Percentiles rank a stretch among this genome's conserved stretches.
phyloP scores from a whole-genome alignment of 2,797 vertebrate species.

The Lagorchestes hirsutus region DNA sequence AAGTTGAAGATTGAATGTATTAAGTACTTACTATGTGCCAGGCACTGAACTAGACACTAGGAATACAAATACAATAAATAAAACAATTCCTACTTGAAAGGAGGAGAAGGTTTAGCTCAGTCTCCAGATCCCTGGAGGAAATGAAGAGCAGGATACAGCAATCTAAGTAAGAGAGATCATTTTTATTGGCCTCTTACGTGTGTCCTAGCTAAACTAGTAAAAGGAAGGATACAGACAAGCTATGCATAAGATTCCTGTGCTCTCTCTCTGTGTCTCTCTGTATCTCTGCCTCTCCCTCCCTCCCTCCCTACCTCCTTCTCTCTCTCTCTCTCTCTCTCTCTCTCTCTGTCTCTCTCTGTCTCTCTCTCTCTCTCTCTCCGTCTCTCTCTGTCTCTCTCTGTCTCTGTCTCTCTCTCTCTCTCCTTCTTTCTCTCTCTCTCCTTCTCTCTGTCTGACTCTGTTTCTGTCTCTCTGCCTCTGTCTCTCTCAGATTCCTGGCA shows the following conservation, averaged over 20 bases:
- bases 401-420: no score
- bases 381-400: no score
- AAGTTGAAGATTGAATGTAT: neutral
- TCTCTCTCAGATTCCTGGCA: neutral
- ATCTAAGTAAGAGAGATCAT: neutral
- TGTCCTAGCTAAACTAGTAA: neutral
- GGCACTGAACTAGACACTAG: neutral
- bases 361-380: no score
- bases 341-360: no score
- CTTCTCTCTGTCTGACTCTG: no score
- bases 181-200: neutral
- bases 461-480: no score
- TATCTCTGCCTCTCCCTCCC: no score
- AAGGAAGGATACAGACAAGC: neutral
- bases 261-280: neutral
- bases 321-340: no score
- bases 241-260: neutral
- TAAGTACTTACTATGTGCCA: neutral
- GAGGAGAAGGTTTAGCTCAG: neutral
- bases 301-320: no score
- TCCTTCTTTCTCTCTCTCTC: neutral
- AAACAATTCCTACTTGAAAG: neutral
- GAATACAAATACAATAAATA: neutral
- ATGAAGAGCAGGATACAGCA: neutral
- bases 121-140: neutral